Evolutionary conservation across 2,113 vertebrate genomes (phyloP), one percentile per base, ranked within the genome.

Genomic region (Percopsis transmontana): DNA sequence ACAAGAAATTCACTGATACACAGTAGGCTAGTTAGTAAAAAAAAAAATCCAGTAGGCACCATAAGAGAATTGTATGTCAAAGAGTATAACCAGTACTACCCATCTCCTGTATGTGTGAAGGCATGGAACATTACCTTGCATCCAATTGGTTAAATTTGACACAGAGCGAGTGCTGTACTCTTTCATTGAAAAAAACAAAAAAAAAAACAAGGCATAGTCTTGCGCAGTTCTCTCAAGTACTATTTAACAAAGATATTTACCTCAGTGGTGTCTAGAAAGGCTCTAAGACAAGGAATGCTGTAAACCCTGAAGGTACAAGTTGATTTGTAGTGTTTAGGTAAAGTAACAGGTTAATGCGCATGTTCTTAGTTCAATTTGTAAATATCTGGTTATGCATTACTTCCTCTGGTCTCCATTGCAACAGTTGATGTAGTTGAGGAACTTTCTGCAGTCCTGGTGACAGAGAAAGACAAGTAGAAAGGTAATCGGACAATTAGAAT

Each of bases 261-360:
- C 94, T 96, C 89, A 0, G 79, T 87, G 13, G 58, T 76, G 56
- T 93, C 92, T 54, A 96, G 91, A 80, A 94, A 95, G 11, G 91
- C 94, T 53, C 81, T 70, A 57, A 90, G 68, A 62, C 96, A 98
- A 0, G 96, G 94, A 80, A 97, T 92, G 1, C 94, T 95, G 72
- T 80, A 93, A 10, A 98, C 94, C 81, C 97, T 99, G 84, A 5
- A 44, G 8, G 33, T 10, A 55, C 11, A 44, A 48, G 11, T 48
- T 33, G 13, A 44, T 33, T 19, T 62, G 53, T 2, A 55, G 53
- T 52, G 7, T 41, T 33, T 2, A 14, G 10, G 42, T 16, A 45
- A 16, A 16, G 0, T 16, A 45, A 16, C 42, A 45, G 42, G 15
- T 45, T 14, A 45, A 45, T 14, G 42, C 3, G 3, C 9, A 12